Evolutionary conservation across 2,888 invertebrate genomes (phyloP), one percentile per base, ranked within the genome.

Genomic region (Caenorhabditis doughertyi): DNA sequence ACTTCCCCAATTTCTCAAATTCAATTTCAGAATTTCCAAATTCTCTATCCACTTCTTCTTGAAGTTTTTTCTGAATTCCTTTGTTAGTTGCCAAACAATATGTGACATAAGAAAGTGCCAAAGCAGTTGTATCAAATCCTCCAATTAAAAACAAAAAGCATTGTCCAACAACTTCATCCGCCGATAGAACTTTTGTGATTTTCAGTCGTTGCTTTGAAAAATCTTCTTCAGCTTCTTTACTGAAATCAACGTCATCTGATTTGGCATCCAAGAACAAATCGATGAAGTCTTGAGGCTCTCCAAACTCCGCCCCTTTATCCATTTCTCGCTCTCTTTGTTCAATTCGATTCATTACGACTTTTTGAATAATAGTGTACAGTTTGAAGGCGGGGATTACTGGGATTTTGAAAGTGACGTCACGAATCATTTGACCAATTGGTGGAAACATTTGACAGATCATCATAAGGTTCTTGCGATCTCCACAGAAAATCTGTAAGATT

Each of bases 91-190:
- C 92, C 76, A 93, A 89, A 65, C 92, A 91, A 82, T 92, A 93
- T 72, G 92, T 90, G 3, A 92, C 89, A 86, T 92, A 93, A 16
- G 92, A 92, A 8, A 94, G 87, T 4, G 93, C 91, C 2, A 92
- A 92, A 16, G 93, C 92, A 0, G 93, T 93, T 0, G 94, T 94
- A 85, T 94, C 94, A 81, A 93, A 94, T 0, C 94, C 94, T 23
- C 93, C 93, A 65, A 93, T 84, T 35, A 93, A 87, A 83, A 93
- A 93, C 3, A 93, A 89, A 73, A 93, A 91, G 11, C 92, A 90
- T 71, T 92, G 92, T 32, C 91, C 92, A 44, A 92, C 87, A 62
- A 92, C 90, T 77, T 92, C 92, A 21, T 82, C 76, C 0, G 64
- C 58, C 9, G 83, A 83, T 64, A 77, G n/a, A 11, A 47, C 72